Conservation (phyloP, 1,140 invertebrate species). For the Leptinotarsa lineolata region DNA sequence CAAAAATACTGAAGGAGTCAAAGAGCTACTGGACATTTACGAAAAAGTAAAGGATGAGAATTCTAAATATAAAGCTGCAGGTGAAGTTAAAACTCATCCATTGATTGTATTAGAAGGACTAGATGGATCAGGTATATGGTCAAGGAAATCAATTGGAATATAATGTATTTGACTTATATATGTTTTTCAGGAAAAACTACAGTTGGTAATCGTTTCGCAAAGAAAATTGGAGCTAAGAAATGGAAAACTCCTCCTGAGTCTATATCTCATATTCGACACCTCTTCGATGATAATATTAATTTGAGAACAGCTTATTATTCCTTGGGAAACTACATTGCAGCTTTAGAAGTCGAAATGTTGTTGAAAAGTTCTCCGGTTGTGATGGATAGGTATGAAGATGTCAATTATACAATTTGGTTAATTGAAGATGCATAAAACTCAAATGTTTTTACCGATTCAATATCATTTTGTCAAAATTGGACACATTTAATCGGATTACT, state of each 20-base stretch:
- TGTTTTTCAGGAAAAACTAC: conserved; percentile 41
- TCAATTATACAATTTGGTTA: neutral
- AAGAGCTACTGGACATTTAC: conserved; percentile 36
- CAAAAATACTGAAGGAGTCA: conserved; percentile 31
- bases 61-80: conserved; percentile 24
- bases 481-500: too few relatives aligned
- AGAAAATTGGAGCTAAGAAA: conserved; percentile 37
- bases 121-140: conserved; percentile 49
- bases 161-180: too few relatives aligned
- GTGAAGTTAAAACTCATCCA: conserved; percentile 29
- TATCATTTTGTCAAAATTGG: too few relatives aligned
- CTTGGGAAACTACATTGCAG: conserved; percentile 54
- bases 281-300: conserved; percentile 45
- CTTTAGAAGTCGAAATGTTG: conserved; percentile 40
- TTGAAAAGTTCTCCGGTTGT: conserved; percentile 46
- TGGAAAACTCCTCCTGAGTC: conserved; percentile 47
- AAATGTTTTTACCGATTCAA: neutral
- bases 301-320: conserved; percentile 49
- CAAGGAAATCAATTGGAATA: neutral
- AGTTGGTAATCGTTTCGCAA: conserved; percentile 38
- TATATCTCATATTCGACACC: conserved; percentile 37
- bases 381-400: conserved; percentile 48
- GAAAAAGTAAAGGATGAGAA: conserved; percentile 31
- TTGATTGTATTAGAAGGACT: conserved; percentile 50
- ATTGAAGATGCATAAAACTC: conserved; percentile 24